Conservation (phyloP, 2,797 vertebrate species). For the Aselliscus stoliczkanus region DNA sequence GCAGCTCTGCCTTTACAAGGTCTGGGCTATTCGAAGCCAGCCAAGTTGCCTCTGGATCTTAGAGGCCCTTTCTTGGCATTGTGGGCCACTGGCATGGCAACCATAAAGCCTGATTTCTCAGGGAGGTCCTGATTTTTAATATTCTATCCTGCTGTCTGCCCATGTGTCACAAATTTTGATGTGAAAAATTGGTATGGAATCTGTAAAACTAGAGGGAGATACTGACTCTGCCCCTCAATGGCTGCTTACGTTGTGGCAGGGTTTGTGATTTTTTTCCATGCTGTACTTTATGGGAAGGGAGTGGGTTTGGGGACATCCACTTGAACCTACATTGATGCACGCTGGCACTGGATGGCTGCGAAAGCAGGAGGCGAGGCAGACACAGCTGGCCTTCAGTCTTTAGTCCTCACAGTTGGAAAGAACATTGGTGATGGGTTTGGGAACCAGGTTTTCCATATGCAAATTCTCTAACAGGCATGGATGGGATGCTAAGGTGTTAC, state of each 20-base stretch:
- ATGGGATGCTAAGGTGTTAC: not conserved
- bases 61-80: conserved; percentile 33
- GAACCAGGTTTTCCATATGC: not conserved
- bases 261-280: not conserved
- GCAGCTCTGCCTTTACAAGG: not conserved
- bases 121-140: conserved; percentile 36
- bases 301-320: not conserved
- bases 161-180: conserved; percentile 42
- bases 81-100: conserved; percentile 57
- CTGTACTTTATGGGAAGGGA: not conserved
- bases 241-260: not conserved
- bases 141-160: conserved; percentile 32
- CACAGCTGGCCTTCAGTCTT: not conserved
- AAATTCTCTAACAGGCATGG: not conserved
- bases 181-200: not conserved
- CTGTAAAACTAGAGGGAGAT: not conserved
- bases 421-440: not conserved
- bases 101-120: conserved; percentile 21
- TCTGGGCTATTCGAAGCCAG: conserved; percentile 23
- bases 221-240: not conserved
- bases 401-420: not conserved
- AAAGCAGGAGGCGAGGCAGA: not conserved
- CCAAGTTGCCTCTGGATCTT: conserved; percentile 53
- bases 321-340: not conserved
- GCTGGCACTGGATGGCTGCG: not conserved